Evolutionary conservation across 2,797 vertebrate genomes (phyloP), one percentile per base, ranked within the genome.

Genomic region (Pipistrellus pipistrellus): DNA sequence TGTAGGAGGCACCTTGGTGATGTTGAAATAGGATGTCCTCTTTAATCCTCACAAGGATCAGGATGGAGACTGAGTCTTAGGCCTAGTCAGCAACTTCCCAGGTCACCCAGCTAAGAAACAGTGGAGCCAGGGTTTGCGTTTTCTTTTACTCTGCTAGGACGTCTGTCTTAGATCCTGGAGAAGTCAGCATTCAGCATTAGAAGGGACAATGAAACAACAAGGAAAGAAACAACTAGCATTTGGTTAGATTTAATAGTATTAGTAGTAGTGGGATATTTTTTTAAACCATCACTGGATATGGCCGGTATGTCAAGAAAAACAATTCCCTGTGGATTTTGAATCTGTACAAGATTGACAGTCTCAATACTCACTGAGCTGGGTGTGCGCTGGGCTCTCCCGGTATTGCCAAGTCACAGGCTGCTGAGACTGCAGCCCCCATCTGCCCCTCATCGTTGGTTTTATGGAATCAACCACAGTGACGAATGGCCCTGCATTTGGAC

Each of bases 381-480:
- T 97, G 95, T 93, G 83, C 64, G 69, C 90, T 93, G 48, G 85
- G 87, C 93, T 90, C 77, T 78, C 87, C 53, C 30, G 18, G 69
- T 12, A 59, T 48, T 93, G 96, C 95, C 96, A 92, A 97, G 90
- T 68, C 93, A 55, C 91, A 97, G 51, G 78, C 95, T 93, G 66
- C 96, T 51, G 94, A 96, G 95, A 97, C 96, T 89, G 9, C 85
- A 66, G 88, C 96, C 94, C 82, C 93, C 44, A 0, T 21, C 83
- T 10, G 23, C 46, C 38, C 23, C 81, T 92, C 84, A 12, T 66
- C 0, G 53, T 78, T 8, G 85, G 55, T 94, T 98, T 98, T 98
- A 98, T 98, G 84, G 97, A 97, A 96, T 85, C 89, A 91, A 94
- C 97, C 97, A 97, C 92, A 94, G 97, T 98, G 98, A 98, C 97